phyloP scores from a whole-genome alignment of 2,113 vertebrate genomes.

The Crotalus horridus region DNA sequence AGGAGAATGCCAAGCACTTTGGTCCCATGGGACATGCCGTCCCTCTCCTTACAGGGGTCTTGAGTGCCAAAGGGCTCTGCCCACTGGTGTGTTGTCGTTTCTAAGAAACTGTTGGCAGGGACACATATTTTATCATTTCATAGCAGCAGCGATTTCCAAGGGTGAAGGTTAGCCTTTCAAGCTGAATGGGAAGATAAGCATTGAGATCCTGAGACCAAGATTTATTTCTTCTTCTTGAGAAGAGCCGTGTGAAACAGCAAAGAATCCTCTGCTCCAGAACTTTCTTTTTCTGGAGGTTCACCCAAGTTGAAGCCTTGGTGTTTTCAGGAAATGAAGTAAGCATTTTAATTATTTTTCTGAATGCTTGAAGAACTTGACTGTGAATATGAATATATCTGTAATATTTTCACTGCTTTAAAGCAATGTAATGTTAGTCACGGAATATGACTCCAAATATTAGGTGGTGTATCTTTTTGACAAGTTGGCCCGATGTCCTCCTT shows the following conservation, averaged over 20 bases:
- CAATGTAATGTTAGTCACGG: neutral
- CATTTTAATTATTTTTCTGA: neutral
- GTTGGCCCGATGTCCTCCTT: neutral
- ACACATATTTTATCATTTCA: neutral
- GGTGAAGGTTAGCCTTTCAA: neutral
- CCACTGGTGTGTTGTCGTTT: neutral
- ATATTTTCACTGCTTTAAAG: neutral
- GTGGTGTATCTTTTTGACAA: neutral
- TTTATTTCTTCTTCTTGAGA: neutral
- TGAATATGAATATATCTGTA: neutral
- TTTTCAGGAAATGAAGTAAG: neutral
- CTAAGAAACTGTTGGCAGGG: neutral
- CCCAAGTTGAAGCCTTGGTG: neutral
- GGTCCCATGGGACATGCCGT: fast-evolving
- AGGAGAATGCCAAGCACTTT: neutral
- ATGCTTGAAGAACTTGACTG: neutral
- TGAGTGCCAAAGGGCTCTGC: neutral
- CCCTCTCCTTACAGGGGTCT: neutral
- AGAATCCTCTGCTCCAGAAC: neutral
- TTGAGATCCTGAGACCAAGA: neutral
- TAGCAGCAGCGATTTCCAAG: neutral
- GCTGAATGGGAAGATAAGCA: neutral
- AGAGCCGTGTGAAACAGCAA: too few species aligned
- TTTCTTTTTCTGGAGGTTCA: neutral
- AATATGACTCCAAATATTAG: neutral